Conservation (phyloP, 2,888 invertebrate genomes). For the Stenodema calcarata region DNA sequence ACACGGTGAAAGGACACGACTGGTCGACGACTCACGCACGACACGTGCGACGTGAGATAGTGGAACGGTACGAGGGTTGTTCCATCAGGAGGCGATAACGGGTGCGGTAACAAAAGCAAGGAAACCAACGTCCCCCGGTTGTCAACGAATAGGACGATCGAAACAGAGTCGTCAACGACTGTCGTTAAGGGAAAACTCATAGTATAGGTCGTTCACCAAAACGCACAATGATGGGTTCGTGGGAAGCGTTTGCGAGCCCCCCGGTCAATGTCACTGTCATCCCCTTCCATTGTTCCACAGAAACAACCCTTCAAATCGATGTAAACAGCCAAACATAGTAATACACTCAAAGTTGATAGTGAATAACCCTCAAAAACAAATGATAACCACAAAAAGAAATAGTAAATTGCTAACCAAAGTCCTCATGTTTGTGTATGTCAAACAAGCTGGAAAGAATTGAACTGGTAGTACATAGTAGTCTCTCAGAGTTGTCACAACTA, state of each 20-base stretch:
- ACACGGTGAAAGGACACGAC: not conserved
- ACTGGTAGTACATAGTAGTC: too few species aligned
- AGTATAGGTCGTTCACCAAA: not conserved
- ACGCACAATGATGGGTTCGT: not conserved
- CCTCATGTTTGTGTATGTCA: too few species aligned
- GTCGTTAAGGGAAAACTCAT: not conserved
- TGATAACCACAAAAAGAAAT: too few species aligned
- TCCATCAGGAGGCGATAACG: not conserved
- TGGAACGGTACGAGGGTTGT: not conserved
- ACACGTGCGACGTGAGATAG: not conserved
- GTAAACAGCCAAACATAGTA: not conserved
- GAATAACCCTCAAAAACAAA: too few species aligned
- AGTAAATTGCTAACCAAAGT: too few species aligned
- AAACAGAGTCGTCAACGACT: not conserved
- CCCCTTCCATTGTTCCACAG: not conserved
- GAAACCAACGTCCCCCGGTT: not conserved
- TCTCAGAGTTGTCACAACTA: too few species aligned
- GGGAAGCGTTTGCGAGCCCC: not conserved
- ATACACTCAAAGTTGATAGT: not conserved
- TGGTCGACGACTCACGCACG: not conserved
- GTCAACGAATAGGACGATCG: not conserved
- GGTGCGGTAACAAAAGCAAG: not conserved
- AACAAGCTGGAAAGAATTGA: too few species aligned
- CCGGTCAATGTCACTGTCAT: not conserved
- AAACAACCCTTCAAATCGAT: not conserved